These are phyloP conservation scores for Gryllus bimaculatus DNA, from an alignment of 1,140 invertebrate genomes.

Conservation along the genomic window DNA sequence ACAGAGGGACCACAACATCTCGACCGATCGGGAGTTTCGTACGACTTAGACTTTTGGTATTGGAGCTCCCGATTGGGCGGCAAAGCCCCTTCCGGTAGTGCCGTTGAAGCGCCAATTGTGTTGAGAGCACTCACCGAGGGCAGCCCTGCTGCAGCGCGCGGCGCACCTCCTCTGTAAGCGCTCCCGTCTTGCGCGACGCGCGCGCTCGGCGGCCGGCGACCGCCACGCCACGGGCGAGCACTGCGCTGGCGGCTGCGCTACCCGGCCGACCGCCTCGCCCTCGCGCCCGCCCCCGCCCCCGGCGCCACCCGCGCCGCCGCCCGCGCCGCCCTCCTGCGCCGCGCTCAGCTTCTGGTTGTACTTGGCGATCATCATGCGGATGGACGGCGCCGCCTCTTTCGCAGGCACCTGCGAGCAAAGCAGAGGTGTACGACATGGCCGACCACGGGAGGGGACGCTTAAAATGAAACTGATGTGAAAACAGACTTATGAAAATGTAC, in stretches of 20 bases:
- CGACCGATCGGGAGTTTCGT: no score
- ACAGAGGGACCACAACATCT: no score
- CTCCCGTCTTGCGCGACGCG: conserved; percentile 41
- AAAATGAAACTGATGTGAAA: no score
- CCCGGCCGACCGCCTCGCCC: conserved; percentile 47
- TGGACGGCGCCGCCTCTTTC: conserved; percentile 54
- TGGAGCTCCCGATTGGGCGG: no score
- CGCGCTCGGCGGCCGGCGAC: conserved; percentile 45
- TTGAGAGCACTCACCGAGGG: background rate
- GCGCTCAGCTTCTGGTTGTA: conserved; percentile 51
- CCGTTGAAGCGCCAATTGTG: no score
- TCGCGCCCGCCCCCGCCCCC: conserved; percentile 44
- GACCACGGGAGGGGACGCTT: no score
- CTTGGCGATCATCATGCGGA: conserved; percentile 53
- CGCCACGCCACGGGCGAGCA: conserved; percentile 47
- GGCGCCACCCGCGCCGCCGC: conserved; percentile 38
- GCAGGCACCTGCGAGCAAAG: background rate
- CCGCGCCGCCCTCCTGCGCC: conserved; percentile 32
- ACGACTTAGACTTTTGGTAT: no score
- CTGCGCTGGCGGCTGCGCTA: conserved; percentile 42
- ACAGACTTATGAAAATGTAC: no score
- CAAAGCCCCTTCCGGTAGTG: no score
- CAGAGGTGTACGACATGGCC: no score
- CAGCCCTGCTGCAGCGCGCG: background rate
- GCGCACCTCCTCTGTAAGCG: conserved; percentile 40